Evolutionary conservation across 2,113 vertebrate genomes (phyloP).

Genomic region (Gymnocephalus cernua): DNA sequence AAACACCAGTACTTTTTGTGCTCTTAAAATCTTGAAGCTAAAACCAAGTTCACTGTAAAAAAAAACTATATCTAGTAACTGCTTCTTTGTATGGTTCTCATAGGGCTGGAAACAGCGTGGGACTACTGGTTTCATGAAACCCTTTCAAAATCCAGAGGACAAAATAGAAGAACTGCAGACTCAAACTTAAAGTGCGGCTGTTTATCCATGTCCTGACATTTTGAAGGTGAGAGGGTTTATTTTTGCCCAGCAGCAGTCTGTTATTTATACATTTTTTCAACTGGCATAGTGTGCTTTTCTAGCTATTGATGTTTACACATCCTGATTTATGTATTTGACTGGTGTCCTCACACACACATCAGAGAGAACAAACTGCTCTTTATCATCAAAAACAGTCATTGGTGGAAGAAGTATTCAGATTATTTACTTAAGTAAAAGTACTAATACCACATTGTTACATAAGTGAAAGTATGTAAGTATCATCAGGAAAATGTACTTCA

Average conservation of each 20-base stretch:
- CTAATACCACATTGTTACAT: too few relatives aligned
- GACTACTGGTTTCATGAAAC: neutral
- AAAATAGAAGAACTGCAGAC: slow-evolving; percentile 9
- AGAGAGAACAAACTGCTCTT: neutral
- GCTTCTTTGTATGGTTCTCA: neutral
- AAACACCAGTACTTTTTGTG: neutral
- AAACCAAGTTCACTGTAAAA: neutral
- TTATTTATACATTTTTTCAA: slow-evolving; percentile 42
- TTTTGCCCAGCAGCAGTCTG: slow-evolving; percentile 7
- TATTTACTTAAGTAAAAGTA: too few relatives aligned
- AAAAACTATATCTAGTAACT: too few relatives aligned
- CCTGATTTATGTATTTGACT: slow-evolving; percentile 24
- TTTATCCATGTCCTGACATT: slow-evolving; percentile 35
- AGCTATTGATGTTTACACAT: slow-evolving; percentile 33
- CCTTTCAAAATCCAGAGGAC: slow-evolving; percentile 12
- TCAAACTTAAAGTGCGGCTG: slow-evolving; percentile 25
- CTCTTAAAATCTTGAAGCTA: neutral
- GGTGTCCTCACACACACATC: slow-evolving; percentile 1
- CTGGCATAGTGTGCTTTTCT: slow-evolving; percentile 1
- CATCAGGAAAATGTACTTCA: too few relatives aligned
- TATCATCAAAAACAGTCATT: neutral
- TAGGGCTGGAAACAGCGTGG: neutral
- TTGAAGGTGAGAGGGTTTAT: slow-evolving; percentile 38
- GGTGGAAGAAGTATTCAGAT: too few relatives aligned
- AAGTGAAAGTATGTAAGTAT: too few relatives aligned